These are phyloP conservation scores for Porites australiensis DNA, from an alignment of 64 coral and sea anemone species.

Conservation along the genomic window DNA sequence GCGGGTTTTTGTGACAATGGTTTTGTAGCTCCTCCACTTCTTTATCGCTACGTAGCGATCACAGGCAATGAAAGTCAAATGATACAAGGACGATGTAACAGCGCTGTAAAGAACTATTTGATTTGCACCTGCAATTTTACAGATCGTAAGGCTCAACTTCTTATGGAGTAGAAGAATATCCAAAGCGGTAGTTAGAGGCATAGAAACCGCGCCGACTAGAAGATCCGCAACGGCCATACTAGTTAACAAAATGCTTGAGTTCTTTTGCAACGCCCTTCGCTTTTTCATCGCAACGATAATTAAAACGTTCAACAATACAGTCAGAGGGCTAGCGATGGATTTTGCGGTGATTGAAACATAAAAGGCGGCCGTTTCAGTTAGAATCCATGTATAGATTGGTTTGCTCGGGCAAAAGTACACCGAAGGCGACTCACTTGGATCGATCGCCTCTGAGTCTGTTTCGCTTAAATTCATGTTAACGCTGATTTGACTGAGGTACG, in stretches of 20 bases:
- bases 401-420: neutral
- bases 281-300: neutral
- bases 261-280: neutral
- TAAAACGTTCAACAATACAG: neutral
- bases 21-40: constrained; percentile 11
- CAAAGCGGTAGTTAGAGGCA: neutral
- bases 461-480: neutral
- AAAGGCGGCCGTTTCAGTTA: neutral
- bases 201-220: neutral
- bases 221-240: neutral
- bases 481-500: neutral
- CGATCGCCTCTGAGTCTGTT: neutral
- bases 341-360: neutral
- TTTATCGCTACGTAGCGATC: constrained; percentile 20
- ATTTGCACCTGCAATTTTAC: neutral
- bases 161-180: constrained; percentile 5
- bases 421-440: neutral
- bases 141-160: neutral
- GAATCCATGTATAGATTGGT: constrained; percentile 34
- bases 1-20: neutral
- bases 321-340: neutral
- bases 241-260: constrained; percentile 23
- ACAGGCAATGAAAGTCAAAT: constrained; percentile 12
- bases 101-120: neutral
- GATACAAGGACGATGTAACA: constrained; percentile 13